Percentiles rank a stretch among this genome's conserved stretches.
phyloP scores from a whole-genome alignment of 2,797 vertebrate species.

The Novumbra hubbsi region DNA sequence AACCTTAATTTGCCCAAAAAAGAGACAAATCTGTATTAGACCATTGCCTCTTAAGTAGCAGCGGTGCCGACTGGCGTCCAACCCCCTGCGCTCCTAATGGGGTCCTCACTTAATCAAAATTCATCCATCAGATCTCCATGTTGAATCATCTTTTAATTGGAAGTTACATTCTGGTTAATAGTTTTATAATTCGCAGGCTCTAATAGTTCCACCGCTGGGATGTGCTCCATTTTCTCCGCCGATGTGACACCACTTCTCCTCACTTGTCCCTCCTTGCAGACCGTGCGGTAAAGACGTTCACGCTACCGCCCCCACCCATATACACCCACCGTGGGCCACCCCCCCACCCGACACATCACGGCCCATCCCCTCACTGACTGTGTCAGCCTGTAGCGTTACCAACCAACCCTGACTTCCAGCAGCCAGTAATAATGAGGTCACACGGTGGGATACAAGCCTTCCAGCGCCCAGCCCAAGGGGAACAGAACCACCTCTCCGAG shows the following conservation, averaged over 20 bases:
- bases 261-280: background rate
- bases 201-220: constrained; percentile 97
- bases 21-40: constrained; percentile 91
- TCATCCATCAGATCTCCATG: constrained; percentile 99
- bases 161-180: constrained; percentile 99
- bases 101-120: constrained; percentile 99
- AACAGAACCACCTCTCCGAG: constrained; percentile 21
- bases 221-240: constrained; percentile 90
- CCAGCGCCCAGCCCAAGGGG: constrained; percentile 31
- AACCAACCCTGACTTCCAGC: constrained; percentile 37
- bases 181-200: constrained; percentile 97
- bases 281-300: background rate
- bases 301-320: constrained; percentile 6
- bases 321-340: constrained; percentile 14
- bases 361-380: background rate
- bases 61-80: constrained; percentile 82
- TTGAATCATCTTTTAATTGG: constrained; percentile 99
- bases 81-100: constrained; percentile 94
- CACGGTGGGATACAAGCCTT: constrained; percentile 56
- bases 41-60: constrained; percentile 91
- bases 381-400: constrained; percentile 46
- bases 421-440: constrained; percentile 59
- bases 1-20: constrained; percentile 94
- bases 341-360: background rate
- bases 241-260: constrained; percentile 49